Percentiles rank a stretch among this genome's conserved stretches.
These are phyloP conservation scores for Girardinus metallicus DNA, from an alignment of 2,797 vertebrate species.

Conservation along the genomic window DNA sequence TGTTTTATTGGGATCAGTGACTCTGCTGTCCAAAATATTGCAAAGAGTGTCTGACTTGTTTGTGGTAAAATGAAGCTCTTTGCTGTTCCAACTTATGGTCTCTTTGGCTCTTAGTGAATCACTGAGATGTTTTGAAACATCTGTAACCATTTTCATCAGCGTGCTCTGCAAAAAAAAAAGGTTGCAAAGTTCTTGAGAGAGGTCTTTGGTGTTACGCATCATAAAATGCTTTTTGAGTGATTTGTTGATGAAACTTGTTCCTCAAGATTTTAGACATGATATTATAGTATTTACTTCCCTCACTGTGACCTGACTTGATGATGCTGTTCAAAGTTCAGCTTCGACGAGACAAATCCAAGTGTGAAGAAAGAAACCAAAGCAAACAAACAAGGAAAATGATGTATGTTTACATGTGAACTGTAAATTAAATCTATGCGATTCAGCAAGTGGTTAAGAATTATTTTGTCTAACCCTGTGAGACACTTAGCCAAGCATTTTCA, in stretches of 20 bases:
- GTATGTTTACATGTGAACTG: neutral
- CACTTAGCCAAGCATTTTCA: conserved; percentile 8
- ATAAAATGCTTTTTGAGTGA: neutral
- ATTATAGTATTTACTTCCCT: neutral
- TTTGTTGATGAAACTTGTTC: neutral
- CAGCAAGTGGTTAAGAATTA: conserved; percentile 13
- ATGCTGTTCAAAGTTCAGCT: neutral
- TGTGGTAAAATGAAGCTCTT: neutral
- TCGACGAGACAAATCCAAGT: neutral
- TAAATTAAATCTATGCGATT: conserved; percentile 12
- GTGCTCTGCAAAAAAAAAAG: neutral
- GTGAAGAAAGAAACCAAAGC: neutral
- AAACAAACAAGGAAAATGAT: neutral
- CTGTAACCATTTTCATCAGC: neutral
- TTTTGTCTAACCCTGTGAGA: conserved; percentile 5
- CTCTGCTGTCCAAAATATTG: neutral
- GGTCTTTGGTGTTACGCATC: neutral
- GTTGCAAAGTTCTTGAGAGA: neutral
- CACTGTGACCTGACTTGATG: neutral
- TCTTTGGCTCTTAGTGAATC: neutral
- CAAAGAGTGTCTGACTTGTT: neutral
- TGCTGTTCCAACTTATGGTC: neutral
- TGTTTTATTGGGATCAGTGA: neutral
- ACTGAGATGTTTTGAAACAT: neutral
- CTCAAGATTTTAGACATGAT: neutral